Percentiles rank a stretch among this genome's conserved stretches.
phyloP scores from a whole-genome alignment of 2,797 vertebrate species.

The Sandelia bainsii region DNA sequence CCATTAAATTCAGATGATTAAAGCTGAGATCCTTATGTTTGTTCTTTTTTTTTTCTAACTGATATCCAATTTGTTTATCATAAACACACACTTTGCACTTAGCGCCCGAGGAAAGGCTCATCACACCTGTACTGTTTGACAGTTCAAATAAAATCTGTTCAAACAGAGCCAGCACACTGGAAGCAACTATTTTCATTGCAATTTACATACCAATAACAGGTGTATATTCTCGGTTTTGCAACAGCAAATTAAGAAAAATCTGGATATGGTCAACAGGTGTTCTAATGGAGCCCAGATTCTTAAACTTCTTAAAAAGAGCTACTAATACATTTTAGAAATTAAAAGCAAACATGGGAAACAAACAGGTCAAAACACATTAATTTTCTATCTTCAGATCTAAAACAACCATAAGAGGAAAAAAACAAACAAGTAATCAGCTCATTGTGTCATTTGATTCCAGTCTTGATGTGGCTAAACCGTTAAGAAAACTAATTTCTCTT shows the following conservation, averaged over 20 bases:
- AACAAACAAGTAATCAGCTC: no score
- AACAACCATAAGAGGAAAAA: no score
- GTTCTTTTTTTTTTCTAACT: background rate
- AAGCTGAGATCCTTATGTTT: conserved; percentile 41
- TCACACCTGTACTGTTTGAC: conserved; percentile 24
- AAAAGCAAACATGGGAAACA: background rate
- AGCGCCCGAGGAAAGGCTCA: conserved; percentile 30
- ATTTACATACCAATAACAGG: background rate
- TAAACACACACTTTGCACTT: conserved; percentile 29
- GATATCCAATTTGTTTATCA: conserved; percentile 27
- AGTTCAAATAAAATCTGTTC: conserved; percentile 15
- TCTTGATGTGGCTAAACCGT: no score
- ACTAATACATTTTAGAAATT: no score
- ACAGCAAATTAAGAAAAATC: background rate
- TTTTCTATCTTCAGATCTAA: background rate
- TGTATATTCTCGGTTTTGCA: background rate
- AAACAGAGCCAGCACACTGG: background rate
- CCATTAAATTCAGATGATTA: conserved; percentile 27
- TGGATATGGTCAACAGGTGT: background rate
- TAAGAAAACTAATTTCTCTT: background rate
- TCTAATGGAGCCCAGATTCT: background rate
- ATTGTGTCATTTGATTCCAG: no score
- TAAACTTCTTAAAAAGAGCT: background rate
- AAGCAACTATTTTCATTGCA: background rate
- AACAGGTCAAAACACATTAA: background rate